Conservation (phyloP, 2,797 vertebrate genomes). For the Gymnothorax reevesii region DNA sequence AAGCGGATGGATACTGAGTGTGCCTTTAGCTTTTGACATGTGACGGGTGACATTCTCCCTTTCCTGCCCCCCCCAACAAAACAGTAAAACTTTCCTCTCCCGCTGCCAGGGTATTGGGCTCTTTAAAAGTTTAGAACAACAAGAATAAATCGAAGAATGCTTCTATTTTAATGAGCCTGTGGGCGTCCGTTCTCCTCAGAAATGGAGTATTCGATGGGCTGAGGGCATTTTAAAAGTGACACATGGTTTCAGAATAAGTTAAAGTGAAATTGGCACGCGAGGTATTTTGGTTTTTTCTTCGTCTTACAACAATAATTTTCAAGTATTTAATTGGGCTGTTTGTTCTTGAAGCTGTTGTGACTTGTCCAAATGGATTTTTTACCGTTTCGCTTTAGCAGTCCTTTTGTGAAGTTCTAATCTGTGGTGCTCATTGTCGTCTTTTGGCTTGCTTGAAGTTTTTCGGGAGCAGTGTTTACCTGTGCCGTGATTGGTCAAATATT, state of each 20-base stretch:
- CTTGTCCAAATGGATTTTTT: not conserved
- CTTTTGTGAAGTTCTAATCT: not conserved
- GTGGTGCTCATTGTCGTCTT: not conserved
- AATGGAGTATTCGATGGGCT: not conserved
- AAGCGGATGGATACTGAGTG: constrained; percentile 20
- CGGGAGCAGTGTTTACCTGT: not conserved
- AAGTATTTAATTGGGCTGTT: not conserved
- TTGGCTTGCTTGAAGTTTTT: not conserved
- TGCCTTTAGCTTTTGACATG: constrained; percentile 7
- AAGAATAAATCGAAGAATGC: not conserved
- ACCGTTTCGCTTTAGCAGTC: not conserved
- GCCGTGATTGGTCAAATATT: not conserved
- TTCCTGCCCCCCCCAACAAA: not conserved
- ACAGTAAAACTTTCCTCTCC: constrained; percentile 7
- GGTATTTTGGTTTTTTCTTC: not conserved
- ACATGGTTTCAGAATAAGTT: not conserved
- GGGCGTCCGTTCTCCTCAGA: not conserved
- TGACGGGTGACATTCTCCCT: not conserved
- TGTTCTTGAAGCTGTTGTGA: not conserved
- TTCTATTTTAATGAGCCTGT: not conserved
- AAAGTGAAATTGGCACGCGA: not conserved
- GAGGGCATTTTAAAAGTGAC: not conserved
- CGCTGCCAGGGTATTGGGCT: not conserved
- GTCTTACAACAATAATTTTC: not conserved
- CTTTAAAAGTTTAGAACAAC: not conserved